A percentile compares a stretch with the other conserved stretches of the same genome.
These are phyloP conservation scores for Seriola aureovittata DNA, from an alignment of 2,113 vertebrate genomes.

Conservation along the genomic window DNA sequence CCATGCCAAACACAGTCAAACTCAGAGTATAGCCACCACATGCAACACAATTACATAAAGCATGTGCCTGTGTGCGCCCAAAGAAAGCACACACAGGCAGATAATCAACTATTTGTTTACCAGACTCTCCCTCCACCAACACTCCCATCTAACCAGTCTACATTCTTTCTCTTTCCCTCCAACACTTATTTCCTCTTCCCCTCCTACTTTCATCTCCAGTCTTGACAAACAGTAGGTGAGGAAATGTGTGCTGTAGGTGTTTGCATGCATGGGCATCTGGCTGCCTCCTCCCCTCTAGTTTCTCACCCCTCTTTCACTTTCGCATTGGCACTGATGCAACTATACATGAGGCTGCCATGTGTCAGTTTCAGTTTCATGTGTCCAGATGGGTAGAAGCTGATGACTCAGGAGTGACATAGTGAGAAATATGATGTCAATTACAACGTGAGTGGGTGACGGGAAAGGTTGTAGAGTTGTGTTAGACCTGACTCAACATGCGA, in stretches of 20 bases:
- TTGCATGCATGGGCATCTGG: neutral
- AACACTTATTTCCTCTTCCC: slow-evolving; percentile 16
- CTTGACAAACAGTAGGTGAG: neutral
- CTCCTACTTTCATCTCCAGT: neutral
- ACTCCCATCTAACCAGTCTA: neutral
- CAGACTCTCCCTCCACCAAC: slow-evolving; percentile 1
- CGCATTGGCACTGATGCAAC: slow-evolving; percentile 35
- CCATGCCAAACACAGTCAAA: neutral
- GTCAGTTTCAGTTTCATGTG: slow-evolving; percentile 52
- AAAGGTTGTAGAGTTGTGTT: neutral
- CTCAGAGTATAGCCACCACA: neutral
- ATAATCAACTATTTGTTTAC: slow-evolving; percentile 17
- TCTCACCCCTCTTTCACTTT: slow-evolving; percentile 64
- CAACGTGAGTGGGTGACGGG: neutral
- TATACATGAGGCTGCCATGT: neutral
- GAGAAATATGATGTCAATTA: slow-evolving; percentile 27
- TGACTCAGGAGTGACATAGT: neutral
- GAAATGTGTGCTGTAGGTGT: neutral
- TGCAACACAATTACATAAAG: neutral
- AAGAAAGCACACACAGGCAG: neutral
- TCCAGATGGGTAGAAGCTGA: neutral
- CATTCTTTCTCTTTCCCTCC: slow-evolving; percentile 35
- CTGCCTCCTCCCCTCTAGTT: neutral
- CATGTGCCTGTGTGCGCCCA: neutral
- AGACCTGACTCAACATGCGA: neutral